Evolutionary conservation across 2,797 vertebrate genomes (phyloP).

Genomic region (Ibycter americanus): DNA sequence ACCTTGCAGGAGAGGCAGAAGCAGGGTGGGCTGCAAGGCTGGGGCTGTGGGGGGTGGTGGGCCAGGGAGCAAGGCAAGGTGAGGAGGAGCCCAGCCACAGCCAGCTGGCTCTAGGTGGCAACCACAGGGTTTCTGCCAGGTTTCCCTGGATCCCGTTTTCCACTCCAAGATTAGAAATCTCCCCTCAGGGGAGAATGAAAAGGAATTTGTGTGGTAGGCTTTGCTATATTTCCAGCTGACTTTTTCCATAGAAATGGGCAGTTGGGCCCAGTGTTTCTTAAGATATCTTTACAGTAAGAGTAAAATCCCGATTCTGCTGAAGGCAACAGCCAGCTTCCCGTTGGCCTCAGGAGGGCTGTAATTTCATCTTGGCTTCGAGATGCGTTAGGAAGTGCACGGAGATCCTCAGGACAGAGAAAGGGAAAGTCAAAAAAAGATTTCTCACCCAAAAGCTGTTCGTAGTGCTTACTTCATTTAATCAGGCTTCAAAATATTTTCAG

Average conservation of each 20-base stretch:
- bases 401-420: neutral
- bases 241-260: conserved; percentile 28
- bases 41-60: neutral
- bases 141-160: conserved; percentile 12
- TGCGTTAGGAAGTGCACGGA: neutral
- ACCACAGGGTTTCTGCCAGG: neutral
- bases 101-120: neutral
- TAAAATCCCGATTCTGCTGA: neutral
- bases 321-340: neutral
- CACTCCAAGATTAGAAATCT: conserved; percentile 18
- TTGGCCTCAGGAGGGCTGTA: neutral
- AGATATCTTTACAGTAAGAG: neutral
- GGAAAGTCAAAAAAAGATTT: neutral
- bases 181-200: neutral
- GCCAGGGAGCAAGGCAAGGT: neutral
- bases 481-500: neutral
- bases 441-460: neutral
- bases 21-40: neutral
- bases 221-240: conserved; percentile 36
- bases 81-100: neutral
- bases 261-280: neutral
- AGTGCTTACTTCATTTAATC: neutral
- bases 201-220: conserved; percentile 35
- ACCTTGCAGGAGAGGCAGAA: neutral
- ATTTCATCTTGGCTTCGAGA: conserved; percentile 12